Evolutionary conservation across 2,113 vertebrate genomes (phyloP), one percentile per base, ranked within the genome.

Genomic region (Oncorhynchus keta): DNA sequence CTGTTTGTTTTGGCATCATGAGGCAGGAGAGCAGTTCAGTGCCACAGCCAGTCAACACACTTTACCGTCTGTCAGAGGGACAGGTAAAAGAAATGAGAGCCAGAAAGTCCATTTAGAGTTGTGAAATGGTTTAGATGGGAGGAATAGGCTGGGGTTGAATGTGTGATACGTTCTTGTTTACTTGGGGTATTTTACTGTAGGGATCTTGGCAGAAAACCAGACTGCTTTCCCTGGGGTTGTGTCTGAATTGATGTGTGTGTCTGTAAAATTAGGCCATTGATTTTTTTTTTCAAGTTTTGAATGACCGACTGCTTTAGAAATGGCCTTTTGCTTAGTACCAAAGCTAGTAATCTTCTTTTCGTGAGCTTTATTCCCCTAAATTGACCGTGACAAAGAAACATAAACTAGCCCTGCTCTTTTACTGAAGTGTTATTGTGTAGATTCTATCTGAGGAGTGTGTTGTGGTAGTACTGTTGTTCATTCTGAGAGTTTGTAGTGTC

Each of bases 51-150:
- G 80, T 81, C 86, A 82, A 79, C 24, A 62, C 82, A 81, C 79
- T 88, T 89, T 89, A 81, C 87, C 79, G 4, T 90, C 73, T 77
- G 81, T 77, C 81, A 79, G 73, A 65, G 70, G 84, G 18, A 81
- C 81, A 83, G 87, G 87, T 84, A 67, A 48, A 81, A 30, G 67
- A 73, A 77, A 85, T 82, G 76, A 86, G 79, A 86, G 81, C 79
- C 82, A 85, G 79, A 84, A 77, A 86, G 76, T 73, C 80, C 80
- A 1, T 88, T 85, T 84, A 85, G 76, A 75, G 82, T 62, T 84
- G 84, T 86, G 22, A 80, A 83, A 81, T 77, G 74, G 77, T 76
- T 18, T 2, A 18, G 45, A 22, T 20, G 4, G 22, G 64, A 51
- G 70, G 76, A 83, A 12, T 20, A 76, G 80, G 83, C 76, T 28